Evolutionary conservation across 2,797 vertebrate genomes (phyloP), one percentile per base, ranked within the genome.

Genomic region (Cuculus canorus): DNA sequence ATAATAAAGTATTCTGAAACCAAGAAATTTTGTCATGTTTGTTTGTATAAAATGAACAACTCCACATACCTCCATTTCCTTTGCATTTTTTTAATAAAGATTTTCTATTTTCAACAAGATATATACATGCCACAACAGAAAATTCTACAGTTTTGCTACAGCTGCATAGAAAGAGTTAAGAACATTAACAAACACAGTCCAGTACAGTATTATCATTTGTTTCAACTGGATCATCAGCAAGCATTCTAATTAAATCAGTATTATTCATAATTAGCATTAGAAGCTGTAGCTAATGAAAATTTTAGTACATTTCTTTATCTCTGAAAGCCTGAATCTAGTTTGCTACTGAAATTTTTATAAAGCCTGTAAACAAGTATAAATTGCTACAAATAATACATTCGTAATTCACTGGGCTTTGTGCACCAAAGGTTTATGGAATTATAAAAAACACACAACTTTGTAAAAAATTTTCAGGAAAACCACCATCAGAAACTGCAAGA

Each of bases 341-440:
- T 86, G 70, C 87, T 93, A 90, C 91, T 96, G 56, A 96, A 95
- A 96, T 92, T 96, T 94, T 96, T 95, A 97, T 96, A 96, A 96
- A 93, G 91, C 63, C 80, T 68, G 47, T 88, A 92, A 92, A 96
- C 72, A 89, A 94, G 72, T 72, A 91, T 89, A 92, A 93, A 96
- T 91, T 70, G 66, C 50, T 88, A 75, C 59, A 83, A 52, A 47
- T 56, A 73, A 50, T 79, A 61, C 21, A 48, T 90, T 94, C 83
- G n/a, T 25, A 86, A 87, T 90, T 92, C 86, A 81, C 54, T 72
- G 24, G 39, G 43, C 53, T 93, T 81, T 17, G 1, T 63, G 61
- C 47, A 87, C 61, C 57, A 66, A 93, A 93, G 64, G 41, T 82
- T 90, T 87, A 73, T 33, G 14, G 78, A 91, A 80, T 63, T 60